A percentile compares a stretch with the other conserved stretches of the same genome.
Conservation (phyloP, 2,113 vertebrate genomes). For the Mohoua ochrocephala region DNA sequence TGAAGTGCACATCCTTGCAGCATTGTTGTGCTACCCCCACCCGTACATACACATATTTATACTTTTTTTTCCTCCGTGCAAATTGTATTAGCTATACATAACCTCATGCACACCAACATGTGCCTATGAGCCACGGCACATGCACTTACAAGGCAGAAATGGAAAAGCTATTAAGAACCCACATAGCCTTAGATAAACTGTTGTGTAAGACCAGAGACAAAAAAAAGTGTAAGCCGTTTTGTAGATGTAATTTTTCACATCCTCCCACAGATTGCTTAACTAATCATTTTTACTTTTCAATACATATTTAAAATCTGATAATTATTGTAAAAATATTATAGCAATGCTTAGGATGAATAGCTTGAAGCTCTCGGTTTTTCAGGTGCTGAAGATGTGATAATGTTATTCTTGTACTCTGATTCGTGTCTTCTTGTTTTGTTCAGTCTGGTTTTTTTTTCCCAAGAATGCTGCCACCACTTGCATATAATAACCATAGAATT, state of each 20-base stretch:
- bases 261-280: neutral
- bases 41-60: neutral
- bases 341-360: neutral
- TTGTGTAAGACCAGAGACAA: neutral
- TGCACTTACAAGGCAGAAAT: neutral
- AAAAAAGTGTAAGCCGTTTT: neutral
- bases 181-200: neutral
- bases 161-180: neutral
- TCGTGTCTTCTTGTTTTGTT: neutral
- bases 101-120: neutral
- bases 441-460: neutral
- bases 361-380: neutral
- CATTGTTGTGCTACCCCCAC: neutral
- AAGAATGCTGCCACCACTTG: neutral
- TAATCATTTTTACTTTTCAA: neutral
- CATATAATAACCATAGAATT: neutral
- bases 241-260: neutral
- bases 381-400: neutral
- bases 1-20: neutral
- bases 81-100: neutral
- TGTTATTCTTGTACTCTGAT: neutral
- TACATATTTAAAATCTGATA: neutral
- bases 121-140: neutral
- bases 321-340: neutral
- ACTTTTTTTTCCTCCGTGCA: rapidly evolving